Evolutionary conservation across 2,888 invertebrate species (phyloP).

Genomic region (Aplocera efformata): DNA sequence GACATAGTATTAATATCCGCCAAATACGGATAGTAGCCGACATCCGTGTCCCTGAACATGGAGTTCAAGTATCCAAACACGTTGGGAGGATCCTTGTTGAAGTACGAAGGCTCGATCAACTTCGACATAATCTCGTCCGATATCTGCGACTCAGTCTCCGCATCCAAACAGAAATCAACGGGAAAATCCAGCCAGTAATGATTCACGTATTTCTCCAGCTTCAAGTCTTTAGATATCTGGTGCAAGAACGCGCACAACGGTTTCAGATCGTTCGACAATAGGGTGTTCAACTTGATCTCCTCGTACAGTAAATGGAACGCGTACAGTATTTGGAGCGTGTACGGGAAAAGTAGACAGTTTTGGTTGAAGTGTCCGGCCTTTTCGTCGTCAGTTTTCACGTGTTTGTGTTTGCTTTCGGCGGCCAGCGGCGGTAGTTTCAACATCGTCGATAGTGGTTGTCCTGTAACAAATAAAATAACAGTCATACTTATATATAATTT

Average conservation of each 20-base stretch:
- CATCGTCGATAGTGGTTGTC: constrained; percentile 60
- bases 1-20: constrained; percentile 86
- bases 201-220: constrained; percentile 84
- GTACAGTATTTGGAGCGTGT: constrained; percentile 87
- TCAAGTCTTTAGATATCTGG: constrained; percentile 88
- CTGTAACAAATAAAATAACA: constrained; percentile 2
- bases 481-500: background rate
- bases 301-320: constrained; percentile 94
- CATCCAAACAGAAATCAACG: constrained; percentile 68
- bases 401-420: constrained; percentile 30
- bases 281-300: constrained; percentile 90
- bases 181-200: constrained; percentile 95
- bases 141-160: constrained; percentile 72
- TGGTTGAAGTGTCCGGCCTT: constrained; percentile 77
- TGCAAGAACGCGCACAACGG: constrained; percentile 86
- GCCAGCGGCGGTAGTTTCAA: constrained; percentile 52
- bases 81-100: constrained; percentile 83
- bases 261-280: constrained; percentile 84
- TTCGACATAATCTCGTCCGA: constrained; percentile 78
- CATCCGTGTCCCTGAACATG: constrained; percentile 78
- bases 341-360: constrained; percentile 85
- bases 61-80: constrained; percentile 86
- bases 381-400: constrained; percentile 36
- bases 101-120: constrained; percentile 81
- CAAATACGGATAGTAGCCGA: constrained; percentile 85